Conservation (phyloP, 2,113 vertebrate genomes). For the Ceyx melanurus region DNA sequence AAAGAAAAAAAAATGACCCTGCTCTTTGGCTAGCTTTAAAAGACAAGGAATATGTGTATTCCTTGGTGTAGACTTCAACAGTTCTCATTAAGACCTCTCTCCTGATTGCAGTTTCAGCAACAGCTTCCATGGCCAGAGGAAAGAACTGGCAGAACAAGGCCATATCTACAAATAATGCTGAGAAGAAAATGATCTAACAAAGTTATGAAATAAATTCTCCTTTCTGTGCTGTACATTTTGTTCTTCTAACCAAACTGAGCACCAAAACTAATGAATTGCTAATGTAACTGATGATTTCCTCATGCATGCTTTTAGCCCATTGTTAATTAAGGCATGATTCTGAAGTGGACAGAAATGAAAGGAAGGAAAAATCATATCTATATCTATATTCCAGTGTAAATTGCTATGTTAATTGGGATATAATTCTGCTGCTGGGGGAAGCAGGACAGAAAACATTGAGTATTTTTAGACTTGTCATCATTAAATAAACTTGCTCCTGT, state of each 20-base stretch:
- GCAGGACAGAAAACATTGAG: background rate
- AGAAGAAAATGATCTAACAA: background rate
- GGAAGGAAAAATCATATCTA: slow-evolving; percentile 25
- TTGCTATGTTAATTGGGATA: slow-evolving; percentile 33
- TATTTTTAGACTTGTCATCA: slow-evolving; percentile 44
- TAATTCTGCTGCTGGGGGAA: slow-evolving; percentile 17
- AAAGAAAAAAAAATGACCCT: background rate
- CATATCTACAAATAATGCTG: background rate
- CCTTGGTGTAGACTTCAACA: background rate
- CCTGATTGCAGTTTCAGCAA: background rate
- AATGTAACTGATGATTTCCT: background rate
- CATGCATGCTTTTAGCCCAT: background rate
- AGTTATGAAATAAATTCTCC: background rate
- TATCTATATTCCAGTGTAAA: slow-evolving; percentile 52
- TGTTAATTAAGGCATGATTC: slow-evolving; percentile 47
- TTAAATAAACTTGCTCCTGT: slow-evolving; percentile 41
- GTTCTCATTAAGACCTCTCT: background rate
- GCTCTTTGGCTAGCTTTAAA: background rate
- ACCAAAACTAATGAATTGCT: slow-evolving; percentile 9
- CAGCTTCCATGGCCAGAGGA: slow-evolving; percentile 7
- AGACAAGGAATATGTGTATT: background rate
- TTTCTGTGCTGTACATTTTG: background rate
- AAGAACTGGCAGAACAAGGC: background rate
- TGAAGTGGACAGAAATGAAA: slow-evolving; percentile 8
- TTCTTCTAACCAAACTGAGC: background rate